Conservation (phyloP, 2,888 invertebrate species). For the Machimus atricapillus region DNA sequence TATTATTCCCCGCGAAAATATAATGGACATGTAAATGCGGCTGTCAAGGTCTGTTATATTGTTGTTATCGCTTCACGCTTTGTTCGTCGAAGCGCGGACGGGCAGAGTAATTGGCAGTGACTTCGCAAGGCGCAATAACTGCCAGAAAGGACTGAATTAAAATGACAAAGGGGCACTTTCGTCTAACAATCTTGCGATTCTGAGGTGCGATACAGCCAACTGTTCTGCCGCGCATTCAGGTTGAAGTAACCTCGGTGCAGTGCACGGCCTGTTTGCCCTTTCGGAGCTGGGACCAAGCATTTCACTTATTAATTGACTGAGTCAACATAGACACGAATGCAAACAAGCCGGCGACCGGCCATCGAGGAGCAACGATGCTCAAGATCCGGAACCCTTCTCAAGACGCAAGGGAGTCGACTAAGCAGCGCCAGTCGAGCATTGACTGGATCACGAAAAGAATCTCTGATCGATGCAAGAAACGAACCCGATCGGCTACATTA, state of each 20-base stretch:
- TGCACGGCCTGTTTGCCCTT: conserved; percentile 29
- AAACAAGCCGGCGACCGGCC: conserved; percentile 47
- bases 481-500: not conserved
- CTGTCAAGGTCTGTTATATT: not conserved
- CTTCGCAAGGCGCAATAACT: not conserved
- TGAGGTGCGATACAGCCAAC: not conserved
- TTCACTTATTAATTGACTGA: conserved; percentile 51
- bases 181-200: not conserved
- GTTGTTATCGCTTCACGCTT: not conserved
- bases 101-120: not conserved
- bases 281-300: conserved; percentile 27
- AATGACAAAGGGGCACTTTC: not conserved
- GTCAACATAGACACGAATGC: conserved; percentile 52
- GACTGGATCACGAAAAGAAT: not conserved
- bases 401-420: not conserved
- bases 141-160: not conserved
- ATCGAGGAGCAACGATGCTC: not conserved
- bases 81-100: not conserved
- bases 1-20: not conserved
- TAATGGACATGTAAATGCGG: not conserved
- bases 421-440: not conserved
- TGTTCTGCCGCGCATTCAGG: not conserved
- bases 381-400: not conserved
- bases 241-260: not conserved
- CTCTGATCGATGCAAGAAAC: not conserved